Percentiles rank a stretch among this genome's conserved stretches.
These are phyloP conservation scores for Phrynocephalus guinanensis DNA, from an alignment of 2,797 vertebrate species.

Conservation along the genomic window DNA sequence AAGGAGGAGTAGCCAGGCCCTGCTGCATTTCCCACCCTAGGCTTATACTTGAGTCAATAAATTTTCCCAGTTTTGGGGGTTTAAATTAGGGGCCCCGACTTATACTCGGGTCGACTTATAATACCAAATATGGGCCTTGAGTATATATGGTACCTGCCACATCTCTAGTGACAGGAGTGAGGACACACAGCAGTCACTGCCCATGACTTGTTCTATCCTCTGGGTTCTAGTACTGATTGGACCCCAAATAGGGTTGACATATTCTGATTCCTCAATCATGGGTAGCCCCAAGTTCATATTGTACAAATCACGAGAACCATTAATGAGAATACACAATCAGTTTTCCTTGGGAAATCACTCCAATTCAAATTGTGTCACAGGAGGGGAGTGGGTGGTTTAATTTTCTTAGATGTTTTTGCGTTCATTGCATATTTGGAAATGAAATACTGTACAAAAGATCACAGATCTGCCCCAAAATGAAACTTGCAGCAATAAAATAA, in stretches of 20 bases:
- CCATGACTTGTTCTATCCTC: too few species aligned
- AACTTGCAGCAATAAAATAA: not conserved
- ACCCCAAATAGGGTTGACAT: not conserved
- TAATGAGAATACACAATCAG: too few species aligned
- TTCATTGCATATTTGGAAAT: not conserved
- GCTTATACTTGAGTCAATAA: too few species aligned
- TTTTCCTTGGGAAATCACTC: not conserved
- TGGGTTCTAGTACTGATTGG: not conserved
- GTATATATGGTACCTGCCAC: too few species aligned
- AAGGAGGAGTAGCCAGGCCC: too few species aligned
- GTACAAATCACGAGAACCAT: not conserved
- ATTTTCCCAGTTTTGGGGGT: too few species aligned
- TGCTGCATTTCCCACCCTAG: too few species aligned
- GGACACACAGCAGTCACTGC: not conserved
- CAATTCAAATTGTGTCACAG: not conserved
- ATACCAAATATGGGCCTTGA: too few species aligned
- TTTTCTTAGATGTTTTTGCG: not conserved
- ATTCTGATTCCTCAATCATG: not conserved
- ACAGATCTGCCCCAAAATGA: not conserved
- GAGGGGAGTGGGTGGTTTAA: not conserved
- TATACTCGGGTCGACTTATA: too few species aligned
- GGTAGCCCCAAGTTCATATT: not conserved
- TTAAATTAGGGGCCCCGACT: too few species aligned
- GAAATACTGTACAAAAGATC: not conserved
- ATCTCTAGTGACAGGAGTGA: not conserved